phyloP scores from a whole-genome alignment of 2,888 invertebrate genomes.

The Pristionchus maxplancki region DNA sequence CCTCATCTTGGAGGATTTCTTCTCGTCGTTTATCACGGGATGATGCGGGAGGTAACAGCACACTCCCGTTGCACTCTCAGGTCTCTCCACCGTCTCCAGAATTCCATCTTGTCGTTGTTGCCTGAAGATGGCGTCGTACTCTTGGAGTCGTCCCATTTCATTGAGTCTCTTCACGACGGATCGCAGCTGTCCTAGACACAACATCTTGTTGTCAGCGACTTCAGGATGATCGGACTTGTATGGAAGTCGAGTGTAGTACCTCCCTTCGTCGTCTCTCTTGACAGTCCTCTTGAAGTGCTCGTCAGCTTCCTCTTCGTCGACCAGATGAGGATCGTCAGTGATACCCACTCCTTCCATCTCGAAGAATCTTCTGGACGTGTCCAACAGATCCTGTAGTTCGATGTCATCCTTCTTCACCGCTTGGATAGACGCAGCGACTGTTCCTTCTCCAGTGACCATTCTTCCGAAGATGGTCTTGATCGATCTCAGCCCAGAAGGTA shows the following conservation, averaged over 20 bases:
- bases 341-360: conserved; percentile 46
- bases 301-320: conserved; percentile 49
- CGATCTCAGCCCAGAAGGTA: neutral
- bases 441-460: conserved; percentile 15
- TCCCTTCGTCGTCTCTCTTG: conserved; percentile 49
- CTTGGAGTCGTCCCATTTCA: neutral
- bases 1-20: conserved; percentile 54
- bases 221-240: neutral
- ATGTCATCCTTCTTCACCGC: neutral
- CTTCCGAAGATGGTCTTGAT: conserved; percentile 21
- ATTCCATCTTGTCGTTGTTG: conserved; percentile 53
- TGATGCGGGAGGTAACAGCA: conserved; percentile 57
- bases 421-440: conserved; percentile 1
- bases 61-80: neutral
- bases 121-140: conserved; percentile 50
- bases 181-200: neutral
- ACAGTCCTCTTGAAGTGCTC: conserved; percentile 51
- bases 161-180: neutral
- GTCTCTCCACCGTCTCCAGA: conserved; percentile 51
- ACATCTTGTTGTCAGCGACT: conserved; percentile 29
- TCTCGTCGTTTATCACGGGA: conserved; percentile 53
- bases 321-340: conserved; percentile 30
- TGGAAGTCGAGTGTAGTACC: conserved; percentile 53
- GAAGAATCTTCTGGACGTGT: neutral
- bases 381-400: neutral